A percentile compares a stretch with the other conserved stretches of the same genome.
These are phyloP conservation scores for Vannuccia rotundouncinata DNA, from an alignment of 2,888 invertebrate genomes.

Conservation along the genomic window DNA sequence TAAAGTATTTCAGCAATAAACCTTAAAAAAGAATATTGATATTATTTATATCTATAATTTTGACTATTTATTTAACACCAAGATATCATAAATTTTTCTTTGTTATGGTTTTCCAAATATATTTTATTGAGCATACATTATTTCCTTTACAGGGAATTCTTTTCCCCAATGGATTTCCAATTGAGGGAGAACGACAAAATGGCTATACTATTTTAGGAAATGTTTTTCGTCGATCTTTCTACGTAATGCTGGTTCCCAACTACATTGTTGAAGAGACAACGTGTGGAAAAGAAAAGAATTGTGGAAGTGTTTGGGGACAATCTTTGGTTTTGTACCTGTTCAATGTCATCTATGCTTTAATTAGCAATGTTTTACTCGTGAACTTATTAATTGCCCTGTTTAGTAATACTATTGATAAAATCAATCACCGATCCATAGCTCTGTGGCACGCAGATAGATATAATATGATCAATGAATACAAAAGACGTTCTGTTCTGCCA, in stretches of 20 bases:
- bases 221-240: conserved; percentile 10
- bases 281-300: not conserved
- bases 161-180: conserved; percentile 32
- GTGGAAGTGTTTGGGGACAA: conserved; percentile 20
- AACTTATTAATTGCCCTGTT: conserved; percentile 38
- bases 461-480: conserved; percentile 32
- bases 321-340: conserved; percentile 4
- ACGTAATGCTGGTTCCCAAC: conserved; percentile 28
- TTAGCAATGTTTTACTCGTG: conserved; percentile 31
- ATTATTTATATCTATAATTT: no score
- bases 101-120: no score
- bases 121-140: no score
- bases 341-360: conserved; percentile 30
- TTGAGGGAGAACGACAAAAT: not conserved
- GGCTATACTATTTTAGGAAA: not conserved
- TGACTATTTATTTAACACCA: no score
- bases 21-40: no score
- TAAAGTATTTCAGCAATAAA: no score
- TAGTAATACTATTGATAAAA: conserved; percentile 35
- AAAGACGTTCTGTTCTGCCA: conserved; percentile 35
- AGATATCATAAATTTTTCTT: no score
- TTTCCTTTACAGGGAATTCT: conserved; percentile 27
- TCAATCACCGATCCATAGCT: conserved; percentile 34
- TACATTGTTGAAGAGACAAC: conserved; percentile 27
- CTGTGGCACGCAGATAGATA: conserved; percentile 38